These are phyloP conservation scores for Diadumene lineata DNA, from an alignment of 92 coral and sea anemone genomes.

Conservation along the genomic window DNA sequence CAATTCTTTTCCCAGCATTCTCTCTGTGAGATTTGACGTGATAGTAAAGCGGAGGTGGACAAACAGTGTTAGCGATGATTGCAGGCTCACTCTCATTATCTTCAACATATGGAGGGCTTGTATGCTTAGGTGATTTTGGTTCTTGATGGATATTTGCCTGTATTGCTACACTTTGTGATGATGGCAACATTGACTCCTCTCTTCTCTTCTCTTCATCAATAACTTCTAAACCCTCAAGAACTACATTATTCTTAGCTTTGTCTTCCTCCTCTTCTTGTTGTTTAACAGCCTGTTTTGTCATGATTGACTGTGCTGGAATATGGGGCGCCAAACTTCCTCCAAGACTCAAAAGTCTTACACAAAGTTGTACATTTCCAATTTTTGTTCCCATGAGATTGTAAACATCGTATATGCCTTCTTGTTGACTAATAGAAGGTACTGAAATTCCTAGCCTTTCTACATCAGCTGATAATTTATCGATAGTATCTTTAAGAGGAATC, in stretches of 20 bases:
- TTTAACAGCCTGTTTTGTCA: conserved; percentile 16
- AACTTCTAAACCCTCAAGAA: conserved; percentile 5
- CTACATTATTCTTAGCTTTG: conserved; percentile 3
- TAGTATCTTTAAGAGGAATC: conserved; percentile 61
- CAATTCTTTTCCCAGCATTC: conserved; percentile 10
- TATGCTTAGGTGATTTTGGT: conserved; percentile 1
- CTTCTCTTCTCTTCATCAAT: background rate
- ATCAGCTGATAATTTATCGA: conserved; percentile 60
- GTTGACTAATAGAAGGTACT: conserved; percentile 76
- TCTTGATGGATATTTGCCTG: conserved; percentile 42
- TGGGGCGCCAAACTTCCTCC: conserved; percentile 91
- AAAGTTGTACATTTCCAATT: conserved; percentile 70
- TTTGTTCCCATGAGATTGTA: conserved; percentile 86
- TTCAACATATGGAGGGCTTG: conserved; percentile 1
- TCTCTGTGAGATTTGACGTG: conserved; percentile 43
- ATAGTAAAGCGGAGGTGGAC: conserved; percentile 94
- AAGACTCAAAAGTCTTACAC: conserved; percentile 77
- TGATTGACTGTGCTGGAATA: conserved; percentile 56
- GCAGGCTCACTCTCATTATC: conserved; percentile 44
- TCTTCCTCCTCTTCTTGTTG: conserved; percentile 9
- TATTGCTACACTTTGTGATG: conserved; percentile 34
- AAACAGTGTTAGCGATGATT: conserved; percentile 77
- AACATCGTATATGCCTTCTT: conserved; percentile 63
- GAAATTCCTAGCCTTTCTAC: conserved; percentile 67
- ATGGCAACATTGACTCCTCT: background rate